Evolutionary conservation across 2,113 vertebrate species (phyloP).

Genomic region (Carassius carassius): DNA sequence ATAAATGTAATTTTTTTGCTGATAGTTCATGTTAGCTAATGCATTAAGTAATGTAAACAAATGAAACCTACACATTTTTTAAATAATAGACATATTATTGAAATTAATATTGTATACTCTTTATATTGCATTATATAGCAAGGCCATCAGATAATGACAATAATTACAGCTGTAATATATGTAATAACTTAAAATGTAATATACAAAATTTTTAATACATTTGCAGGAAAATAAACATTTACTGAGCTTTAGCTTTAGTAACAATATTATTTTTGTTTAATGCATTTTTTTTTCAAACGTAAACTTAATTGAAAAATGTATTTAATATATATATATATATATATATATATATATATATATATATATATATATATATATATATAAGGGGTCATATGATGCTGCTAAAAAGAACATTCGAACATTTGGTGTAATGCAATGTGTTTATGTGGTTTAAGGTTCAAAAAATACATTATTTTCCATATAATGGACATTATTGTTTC

Average conservation of each 20-base stretch:
- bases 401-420: too few relatives aligned
- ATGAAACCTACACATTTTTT: not conserved
- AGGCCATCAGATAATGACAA: not conserved
- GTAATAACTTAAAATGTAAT: too few relatives aligned
- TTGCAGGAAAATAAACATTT: not conserved
- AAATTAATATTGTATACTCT: not conserved
- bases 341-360: too few relatives aligned
- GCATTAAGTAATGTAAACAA: not conserved
- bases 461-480: too few relatives aligned
- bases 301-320: not conserved
- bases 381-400: too few relatives aligned
- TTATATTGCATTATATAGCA: not conserved
- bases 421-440: too few relatives aligned
- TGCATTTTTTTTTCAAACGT: not conserved
- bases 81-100: not conserved
- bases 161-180: not conserved
- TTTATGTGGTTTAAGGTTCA: too few relatives aligned
- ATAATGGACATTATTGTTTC: too few relatives aligned
- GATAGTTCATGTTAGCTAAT: not conserved
- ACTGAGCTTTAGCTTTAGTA: not conserved
- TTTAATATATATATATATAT: not conserved
- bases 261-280: not conserved
- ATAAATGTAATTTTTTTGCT: not conserved
- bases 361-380: too few relatives aligned
- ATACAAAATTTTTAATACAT: not conserved